Conservation (phyloP, 92 coral and sea anemone genomes). For the Siderastrea radians region DNA sequence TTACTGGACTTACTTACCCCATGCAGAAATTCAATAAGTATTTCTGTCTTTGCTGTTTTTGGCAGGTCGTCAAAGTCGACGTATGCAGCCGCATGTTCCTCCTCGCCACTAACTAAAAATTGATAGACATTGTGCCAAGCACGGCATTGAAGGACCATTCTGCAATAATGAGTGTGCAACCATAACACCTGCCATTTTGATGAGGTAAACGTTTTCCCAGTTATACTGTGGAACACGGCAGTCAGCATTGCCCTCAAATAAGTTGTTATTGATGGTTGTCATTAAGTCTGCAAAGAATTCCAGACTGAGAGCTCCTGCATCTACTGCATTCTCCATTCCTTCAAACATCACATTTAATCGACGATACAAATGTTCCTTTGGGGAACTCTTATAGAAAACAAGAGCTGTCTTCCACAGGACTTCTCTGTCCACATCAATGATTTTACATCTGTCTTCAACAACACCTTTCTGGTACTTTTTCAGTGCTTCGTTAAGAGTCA, state of each 20-base stretch:
- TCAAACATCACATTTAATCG: constrained; percentile 45
- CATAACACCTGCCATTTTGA: constrained; percentile 50
- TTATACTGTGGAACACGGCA: constrained; percentile 39
- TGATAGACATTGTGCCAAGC: constrained; percentile 23
- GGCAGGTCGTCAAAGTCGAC: constrained; percentile 51
- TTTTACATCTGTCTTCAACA: constrained; percentile 30
- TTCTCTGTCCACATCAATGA: constrained; percentile 40
- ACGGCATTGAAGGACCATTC: constrained; percentile 33
- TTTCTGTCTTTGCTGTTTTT: constrained; percentile 40
- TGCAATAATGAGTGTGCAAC: constrained; percentile 44
- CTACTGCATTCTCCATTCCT: constrained; percentile 49
- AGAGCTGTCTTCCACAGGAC: constrained; percentile 41
- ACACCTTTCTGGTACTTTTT: constrained; percentile 18
- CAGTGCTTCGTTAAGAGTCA: constrained; percentile 29
- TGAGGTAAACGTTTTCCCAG: constrained; percentile 50
- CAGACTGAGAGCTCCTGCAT: constrained; percentile 52
- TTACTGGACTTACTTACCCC: constrained; percentile 35
- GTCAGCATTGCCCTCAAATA: constrained; percentile 47
- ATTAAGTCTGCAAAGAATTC: constrained; percentile 50
- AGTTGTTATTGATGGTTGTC: constrained; percentile 26
- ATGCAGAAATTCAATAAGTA: constrained; percentile 30
- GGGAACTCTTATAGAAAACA: constrained; percentile 28
- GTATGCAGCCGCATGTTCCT: constrained; percentile 43
- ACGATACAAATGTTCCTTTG: constrained; percentile 35
- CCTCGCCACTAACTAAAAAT: constrained; percentile 8